phyloP scores from a whole-genome alignment of 2,113 vertebrate genomes.

The Phainopepla nitens region DNA sequence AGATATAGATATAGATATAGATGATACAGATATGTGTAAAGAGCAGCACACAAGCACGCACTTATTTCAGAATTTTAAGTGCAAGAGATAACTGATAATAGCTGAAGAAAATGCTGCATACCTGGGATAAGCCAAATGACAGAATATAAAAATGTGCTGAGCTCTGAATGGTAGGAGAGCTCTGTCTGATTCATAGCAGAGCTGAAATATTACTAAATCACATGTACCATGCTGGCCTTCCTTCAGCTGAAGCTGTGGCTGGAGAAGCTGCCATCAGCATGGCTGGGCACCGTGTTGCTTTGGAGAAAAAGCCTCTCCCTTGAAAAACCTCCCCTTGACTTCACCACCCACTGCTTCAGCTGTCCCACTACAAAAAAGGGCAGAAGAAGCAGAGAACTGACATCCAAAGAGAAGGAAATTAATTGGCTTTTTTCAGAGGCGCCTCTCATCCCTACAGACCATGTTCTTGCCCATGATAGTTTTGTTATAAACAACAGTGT shows the following conservation, averaged over 20 bases:
- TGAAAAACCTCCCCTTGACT: neutral
- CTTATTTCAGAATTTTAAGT: neutral
- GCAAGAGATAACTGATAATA: neutral
- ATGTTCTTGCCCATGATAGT: neutral
- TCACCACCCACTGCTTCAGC: neutral
- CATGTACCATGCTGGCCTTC: neutral
- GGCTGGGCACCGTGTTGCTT: fast-evolving
- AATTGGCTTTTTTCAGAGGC: neutral
- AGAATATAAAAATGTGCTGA: neutral
- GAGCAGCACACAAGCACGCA: neutral
- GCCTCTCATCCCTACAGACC: neutral
- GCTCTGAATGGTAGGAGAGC: neutral
- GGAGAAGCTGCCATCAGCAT: neutral
- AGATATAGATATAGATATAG: too few relatives aligned
- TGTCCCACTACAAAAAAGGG: neutral
- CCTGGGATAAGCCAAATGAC: neutral
- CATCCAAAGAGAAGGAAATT: neutral
- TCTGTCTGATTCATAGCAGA: neutral
- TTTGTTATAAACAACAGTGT: neutral
- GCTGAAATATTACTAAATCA: neutral
- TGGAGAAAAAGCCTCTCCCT: neutral
- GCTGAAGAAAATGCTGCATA: neutral
- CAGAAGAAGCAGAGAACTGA: neutral
- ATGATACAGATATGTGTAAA: neutral
- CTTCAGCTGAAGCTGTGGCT: neutral